These are phyloP conservation scores for Colletes gigas DNA, from an alignment of 1,140 invertebrate genomes.

Conservation along the genomic window DNA sequence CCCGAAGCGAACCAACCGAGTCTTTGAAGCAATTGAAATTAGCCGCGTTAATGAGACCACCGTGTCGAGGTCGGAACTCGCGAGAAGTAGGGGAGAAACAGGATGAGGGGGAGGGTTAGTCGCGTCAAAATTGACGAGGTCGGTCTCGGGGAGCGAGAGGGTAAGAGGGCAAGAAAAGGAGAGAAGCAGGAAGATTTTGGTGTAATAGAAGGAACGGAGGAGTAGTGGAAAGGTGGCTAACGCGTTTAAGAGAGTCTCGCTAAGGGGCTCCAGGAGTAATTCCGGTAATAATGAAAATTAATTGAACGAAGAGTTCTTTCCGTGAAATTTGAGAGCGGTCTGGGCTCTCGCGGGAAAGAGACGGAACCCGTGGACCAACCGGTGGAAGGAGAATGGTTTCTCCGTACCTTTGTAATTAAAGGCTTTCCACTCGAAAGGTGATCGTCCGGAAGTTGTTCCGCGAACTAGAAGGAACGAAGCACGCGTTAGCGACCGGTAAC, in stretches of 20 bases:
- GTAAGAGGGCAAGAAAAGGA: neutral
- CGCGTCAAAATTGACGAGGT: slow-evolving; percentile 7
- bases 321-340: slow-evolving; percentile 44
- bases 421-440: slow-evolving; percentile 53
- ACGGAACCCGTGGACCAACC: neutral
- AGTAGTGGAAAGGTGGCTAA: slow-evolving; percentile 10
- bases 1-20: too few species aligned
- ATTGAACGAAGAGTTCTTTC: slow-evolving; percentile 53
- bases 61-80: slow-evolving; percentile 8
- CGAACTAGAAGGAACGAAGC: slow-evolving; percentile 27
- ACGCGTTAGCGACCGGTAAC: slow-evolving; percentile 15
- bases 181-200: neutral
- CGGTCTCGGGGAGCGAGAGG: neutral
- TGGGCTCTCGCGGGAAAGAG: neutral
- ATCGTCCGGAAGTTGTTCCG: slow-evolving; percentile 53
- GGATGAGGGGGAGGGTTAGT: neutral
- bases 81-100: neutral
- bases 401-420: slow-evolving; percentile 54
- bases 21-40: too few species aligned
- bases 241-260: slow-evolving; percentile 36
- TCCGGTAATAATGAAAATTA: slow-evolving; percentile 62
- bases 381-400: neutral
- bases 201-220: neutral
- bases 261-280: slow-evolving; percentile 44
- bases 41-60: neutral